Percentiles rank a stretch among this genome's conserved stretches.
These are phyloP conservation scores for Synergus umbraculus DNA, from an alignment of 2,888 invertebrate genomes.

Conservation along the genomic window DNA sequence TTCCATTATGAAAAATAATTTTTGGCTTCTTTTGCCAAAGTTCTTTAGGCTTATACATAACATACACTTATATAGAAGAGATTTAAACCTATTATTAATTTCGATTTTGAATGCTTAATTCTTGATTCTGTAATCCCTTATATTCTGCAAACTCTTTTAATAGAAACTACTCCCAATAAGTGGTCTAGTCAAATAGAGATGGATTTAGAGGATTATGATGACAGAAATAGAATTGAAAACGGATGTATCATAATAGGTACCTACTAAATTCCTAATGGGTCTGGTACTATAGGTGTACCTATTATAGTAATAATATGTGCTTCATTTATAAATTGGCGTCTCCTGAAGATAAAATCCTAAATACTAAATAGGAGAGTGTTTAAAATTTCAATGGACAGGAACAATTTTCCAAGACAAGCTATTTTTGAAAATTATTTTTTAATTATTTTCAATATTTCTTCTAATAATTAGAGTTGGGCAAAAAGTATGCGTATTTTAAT, in stretches of 20 bases:
- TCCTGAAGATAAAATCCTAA: background rate
- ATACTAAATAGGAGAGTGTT: conserved; percentile 3
- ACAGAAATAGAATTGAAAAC: background rate
- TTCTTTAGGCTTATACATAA: no score
- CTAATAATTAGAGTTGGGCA: no score
- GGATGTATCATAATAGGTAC: conserved; percentile 17
- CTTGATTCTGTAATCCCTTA: background rate
- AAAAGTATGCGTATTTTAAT: no score
- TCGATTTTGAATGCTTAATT: background rate
- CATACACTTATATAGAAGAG: no score
- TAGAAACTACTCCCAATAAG: background rate
- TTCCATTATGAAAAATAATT: no score
- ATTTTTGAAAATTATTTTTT: background rate
- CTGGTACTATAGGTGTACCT: conserved; percentile 21
- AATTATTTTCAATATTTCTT: no score
- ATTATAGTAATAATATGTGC: conserved; percentile 6
- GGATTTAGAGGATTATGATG: background rate
- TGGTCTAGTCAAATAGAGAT: conserved; percentile 20
- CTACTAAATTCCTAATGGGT: conserved; percentile 17
- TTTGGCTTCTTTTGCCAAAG: no score
- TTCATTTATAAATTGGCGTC: background rate
- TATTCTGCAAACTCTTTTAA: background rate
- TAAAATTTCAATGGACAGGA: background rate
- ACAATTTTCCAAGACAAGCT: background rate
- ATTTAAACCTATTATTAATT: no score